These are phyloP conservation scores for Eretmochelys imbricata DNA, from an alignment of 2,113 vertebrate species.

Conservation along the genomic window DNA sequence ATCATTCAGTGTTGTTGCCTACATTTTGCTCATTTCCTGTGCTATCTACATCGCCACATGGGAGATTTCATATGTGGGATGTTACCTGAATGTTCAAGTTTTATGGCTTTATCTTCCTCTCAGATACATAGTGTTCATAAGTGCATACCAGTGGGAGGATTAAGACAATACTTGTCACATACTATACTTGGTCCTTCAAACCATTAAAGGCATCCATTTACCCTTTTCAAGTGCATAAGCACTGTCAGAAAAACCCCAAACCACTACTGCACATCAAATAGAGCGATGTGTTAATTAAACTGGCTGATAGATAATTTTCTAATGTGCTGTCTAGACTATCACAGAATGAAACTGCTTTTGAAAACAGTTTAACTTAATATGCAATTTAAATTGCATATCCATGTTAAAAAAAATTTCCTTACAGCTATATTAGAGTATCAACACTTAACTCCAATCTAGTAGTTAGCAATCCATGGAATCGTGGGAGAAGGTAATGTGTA, in stretches of 20 bases:
- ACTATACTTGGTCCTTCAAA: background rate
- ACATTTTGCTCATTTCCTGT: background rate
- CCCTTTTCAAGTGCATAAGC: background rate
- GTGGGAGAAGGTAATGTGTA: background rate
- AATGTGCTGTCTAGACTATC: background rate
- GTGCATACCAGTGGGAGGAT: background rate
- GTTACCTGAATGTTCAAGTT: background rate
- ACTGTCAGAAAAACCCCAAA: background rate
- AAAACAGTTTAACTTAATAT: background rate
- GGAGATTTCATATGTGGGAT: background rate
- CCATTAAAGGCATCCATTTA: background rate
- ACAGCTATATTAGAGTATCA: conserved; percentile 4
- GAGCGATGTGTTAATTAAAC: background rate
- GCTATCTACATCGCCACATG: background rate
- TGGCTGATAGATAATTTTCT: background rate
- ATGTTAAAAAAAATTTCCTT: background rate
- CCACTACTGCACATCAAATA: background rate
- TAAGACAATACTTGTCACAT: background rate
- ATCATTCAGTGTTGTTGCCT: background rate
- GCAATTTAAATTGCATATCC: background rate
- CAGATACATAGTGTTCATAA: background rate
- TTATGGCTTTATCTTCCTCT: background rate
- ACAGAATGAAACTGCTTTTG: background rate
- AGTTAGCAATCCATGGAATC: background rate
- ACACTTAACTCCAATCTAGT: background rate